Conservation (phyloP, 2,797 vertebrate species). For the Tympanoctomys barrerae region DNA sequence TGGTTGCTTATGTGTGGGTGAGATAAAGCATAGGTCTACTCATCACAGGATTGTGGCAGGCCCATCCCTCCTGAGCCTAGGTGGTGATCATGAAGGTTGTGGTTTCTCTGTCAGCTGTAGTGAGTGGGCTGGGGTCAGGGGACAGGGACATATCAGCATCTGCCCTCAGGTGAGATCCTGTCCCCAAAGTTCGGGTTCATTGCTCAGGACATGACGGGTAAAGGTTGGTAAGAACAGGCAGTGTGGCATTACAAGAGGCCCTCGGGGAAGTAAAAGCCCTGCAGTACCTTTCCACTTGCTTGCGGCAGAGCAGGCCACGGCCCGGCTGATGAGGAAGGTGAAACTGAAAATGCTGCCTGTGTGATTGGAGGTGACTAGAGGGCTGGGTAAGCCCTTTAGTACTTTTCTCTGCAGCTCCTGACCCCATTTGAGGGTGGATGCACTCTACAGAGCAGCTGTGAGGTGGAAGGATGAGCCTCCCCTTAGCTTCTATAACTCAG, state of each 20-base stretch:
- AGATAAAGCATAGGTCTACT: fast-evolving
- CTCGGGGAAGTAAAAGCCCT: not conserved
- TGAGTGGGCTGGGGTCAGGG: not conserved
- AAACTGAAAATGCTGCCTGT: not conserved
- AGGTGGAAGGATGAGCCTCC: not conserved
- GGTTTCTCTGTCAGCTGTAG: not conserved
- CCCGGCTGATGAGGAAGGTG: not conserved
- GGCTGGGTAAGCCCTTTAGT: fast-evolving
- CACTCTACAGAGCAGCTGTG: not conserved
- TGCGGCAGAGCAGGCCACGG: not conserved
- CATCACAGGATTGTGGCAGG: not conserved
- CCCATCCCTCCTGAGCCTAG: not conserved
- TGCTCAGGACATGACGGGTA: not conserved
- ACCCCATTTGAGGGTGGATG: not conserved
- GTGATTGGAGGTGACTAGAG: not conserved
- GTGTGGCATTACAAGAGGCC: not conserved
- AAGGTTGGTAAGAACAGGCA: not conserved
- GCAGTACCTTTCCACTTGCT: not conserved
- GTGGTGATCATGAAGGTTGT: not conserved
- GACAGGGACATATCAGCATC: not conserved
- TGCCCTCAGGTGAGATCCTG: not conserved
- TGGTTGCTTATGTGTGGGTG: not conserved
- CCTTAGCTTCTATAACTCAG: not conserved
- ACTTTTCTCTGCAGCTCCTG: not conserved
- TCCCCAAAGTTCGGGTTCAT: not conserved